Evolutionary conservation across 2,797 vertebrate species (phyloP).

Genomic region (Heterohyrax brucei): DNA sequence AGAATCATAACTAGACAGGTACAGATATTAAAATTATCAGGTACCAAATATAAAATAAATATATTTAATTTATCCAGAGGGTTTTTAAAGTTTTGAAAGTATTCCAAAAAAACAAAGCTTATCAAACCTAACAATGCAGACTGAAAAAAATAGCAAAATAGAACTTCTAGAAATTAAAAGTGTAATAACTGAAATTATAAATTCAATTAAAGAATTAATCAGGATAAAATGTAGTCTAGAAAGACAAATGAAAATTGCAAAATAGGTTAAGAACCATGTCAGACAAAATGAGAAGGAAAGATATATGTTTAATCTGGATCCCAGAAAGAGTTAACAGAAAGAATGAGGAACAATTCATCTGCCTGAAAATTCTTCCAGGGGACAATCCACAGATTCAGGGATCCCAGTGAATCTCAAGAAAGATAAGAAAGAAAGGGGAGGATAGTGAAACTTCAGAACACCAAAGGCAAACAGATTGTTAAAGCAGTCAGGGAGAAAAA

Average conservation of each 20-base stretch:
- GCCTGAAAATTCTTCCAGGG: not conserved
- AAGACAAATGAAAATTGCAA: not conserved
- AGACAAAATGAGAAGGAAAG: not conserved
- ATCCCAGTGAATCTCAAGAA: not conserved
- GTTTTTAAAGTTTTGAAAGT: not conserved
- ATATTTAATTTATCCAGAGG: not conserved
- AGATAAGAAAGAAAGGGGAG: not conserved
- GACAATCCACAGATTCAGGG: not conserved
- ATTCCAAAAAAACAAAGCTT: conserved; percentile 1
- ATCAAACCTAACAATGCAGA: conserved; percentile 44
- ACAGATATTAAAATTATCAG: conserved; percentile 12
- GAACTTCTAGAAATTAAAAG: conserved; percentile 35
- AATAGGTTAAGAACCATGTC: not conserved
- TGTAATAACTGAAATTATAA: conserved; percentile 53
- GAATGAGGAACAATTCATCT: not conserved
- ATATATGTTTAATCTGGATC: not conserved
- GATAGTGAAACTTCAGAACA: not conserved
- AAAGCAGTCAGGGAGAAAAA: conserved; percentile 2
- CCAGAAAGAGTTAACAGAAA: conserved; percentile 46
- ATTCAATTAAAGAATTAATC: conserved; percentile 26
- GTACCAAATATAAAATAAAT: not conserved
- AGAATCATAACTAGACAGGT: not conserved
- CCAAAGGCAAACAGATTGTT: conserved; percentile 56
- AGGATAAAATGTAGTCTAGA: not conserved
- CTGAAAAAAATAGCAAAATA: conserved; percentile 59